These are phyloP conservation scores for Cephalopachus bancanus DNA, from an alignment of 2,797 vertebrate species.

Conservation along the genomic window DNA sequence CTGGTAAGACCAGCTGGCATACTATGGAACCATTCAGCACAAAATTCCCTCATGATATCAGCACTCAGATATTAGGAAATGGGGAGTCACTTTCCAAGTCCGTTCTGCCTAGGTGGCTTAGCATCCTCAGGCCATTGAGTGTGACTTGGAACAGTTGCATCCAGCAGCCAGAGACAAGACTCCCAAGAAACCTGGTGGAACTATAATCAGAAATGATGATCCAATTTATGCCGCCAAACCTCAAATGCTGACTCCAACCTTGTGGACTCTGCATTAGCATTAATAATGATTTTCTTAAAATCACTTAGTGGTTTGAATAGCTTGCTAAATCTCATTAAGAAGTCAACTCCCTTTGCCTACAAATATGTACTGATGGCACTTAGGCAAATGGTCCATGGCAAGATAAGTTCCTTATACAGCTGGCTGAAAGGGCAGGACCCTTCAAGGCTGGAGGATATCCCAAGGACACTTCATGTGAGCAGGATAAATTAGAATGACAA, in stretches of 20 bases:
- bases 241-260: conserved; percentile 72
- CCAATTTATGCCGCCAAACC: conserved; percentile 71
- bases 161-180: conserved; percentile 70
- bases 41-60: neutral
- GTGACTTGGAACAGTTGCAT: conserved; percentile 66
- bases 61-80: neutral
- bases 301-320: conserved; percentile 61
- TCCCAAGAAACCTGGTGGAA: conserved; percentile 73
- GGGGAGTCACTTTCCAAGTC: neutral
- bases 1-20: conserved; percentile 16
- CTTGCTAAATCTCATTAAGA: conserved; percentile 60
- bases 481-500: conserved; percentile 21
- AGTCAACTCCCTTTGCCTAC: conserved; percentile 59
- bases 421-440: conserved; percentile 2
- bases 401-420: neutral
- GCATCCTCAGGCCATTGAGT: conserved; percentile 35
- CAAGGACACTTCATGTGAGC: conserved; percentile 49
- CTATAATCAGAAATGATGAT: conserved; percentile 79
- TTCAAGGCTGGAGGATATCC: neutral
- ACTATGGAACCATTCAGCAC: neutral
- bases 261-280: conserved; percentile 18
- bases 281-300: conserved; percentile 71
- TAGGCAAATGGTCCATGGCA: conserved; percentile 29
- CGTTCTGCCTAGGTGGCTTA: neutral
- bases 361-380: conserved; percentile 67